Percentiles rank a stretch among this genome's conserved stretches.
phyloP scores from a whole-genome alignment of 2,888 invertebrate genomes.

The Caenorhabditis becei region DNA sequence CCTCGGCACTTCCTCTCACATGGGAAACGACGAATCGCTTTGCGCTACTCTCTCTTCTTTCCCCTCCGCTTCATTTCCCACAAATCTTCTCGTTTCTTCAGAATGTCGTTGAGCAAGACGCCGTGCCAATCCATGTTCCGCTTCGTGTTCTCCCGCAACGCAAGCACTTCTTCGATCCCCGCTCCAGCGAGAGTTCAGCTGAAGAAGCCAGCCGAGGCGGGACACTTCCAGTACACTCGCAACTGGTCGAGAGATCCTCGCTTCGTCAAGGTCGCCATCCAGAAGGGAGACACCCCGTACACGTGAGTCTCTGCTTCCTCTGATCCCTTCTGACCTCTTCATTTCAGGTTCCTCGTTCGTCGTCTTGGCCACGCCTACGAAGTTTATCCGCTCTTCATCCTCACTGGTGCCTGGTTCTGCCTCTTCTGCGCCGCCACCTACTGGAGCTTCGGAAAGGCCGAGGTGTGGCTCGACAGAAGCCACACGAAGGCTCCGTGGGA shows the following conservation, averaged over 20 bases:
- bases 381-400: constrained; percentile 75
- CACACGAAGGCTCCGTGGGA: constrained; percentile 76
- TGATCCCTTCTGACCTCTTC: not conserved
- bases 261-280: constrained; percentile 59
- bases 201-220: constrained; percentile 63
- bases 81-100: constrained; percentile 17
- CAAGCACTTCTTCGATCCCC: constrained; percentile 45
- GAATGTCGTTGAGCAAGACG: constrained; percentile 58
- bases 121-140: constrained; percentile 37
- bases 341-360: constrained; percentile 73
- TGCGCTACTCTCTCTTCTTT: constrained; percentile 13
- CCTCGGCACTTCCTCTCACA: constrained; percentile 6
- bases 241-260: constrained; percentile 67
- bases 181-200: constrained; percentile 62
- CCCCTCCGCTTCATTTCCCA: constrained; percentile 11
- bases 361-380: constrained; percentile 77
- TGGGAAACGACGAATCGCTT: not conserved
- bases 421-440: constrained; percentile 71
- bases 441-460: constrained; percentile 73
- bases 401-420: constrained; percentile 70
- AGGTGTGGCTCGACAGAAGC: constrained; percentile 79
- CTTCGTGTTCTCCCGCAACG: constrained; percentile 53
- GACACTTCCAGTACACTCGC: constrained; percentile 63
- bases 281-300: constrained; percentile 69
- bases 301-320: constrained; percentile 26